Evolutionary conservation across 2,113 vertebrate genomes (phyloP).

Genomic region (Hystrix cristata): DNA sequence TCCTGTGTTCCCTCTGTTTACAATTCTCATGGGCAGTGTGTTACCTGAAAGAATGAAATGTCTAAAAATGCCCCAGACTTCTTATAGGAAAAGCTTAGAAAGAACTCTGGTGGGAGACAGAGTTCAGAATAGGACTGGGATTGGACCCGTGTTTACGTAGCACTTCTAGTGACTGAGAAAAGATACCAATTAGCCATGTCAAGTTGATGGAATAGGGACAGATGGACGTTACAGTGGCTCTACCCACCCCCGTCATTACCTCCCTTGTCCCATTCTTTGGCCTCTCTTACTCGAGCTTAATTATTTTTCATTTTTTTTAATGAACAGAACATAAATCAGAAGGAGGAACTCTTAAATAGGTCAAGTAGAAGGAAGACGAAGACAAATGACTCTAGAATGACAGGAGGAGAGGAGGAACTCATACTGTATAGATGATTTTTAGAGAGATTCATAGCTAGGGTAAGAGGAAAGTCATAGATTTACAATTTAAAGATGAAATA

Average conservation of each 20-base stretch:
- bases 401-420: neutral
- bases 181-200: neutral
- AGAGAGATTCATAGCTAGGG: neutral
- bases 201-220: neutral
- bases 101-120: neutral
- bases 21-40: neutral
- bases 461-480: neutral
- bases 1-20: neutral
- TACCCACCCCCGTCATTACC: neutral
- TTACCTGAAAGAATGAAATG: neutral
- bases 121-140: neutral
- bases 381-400: conserved; percentile 39
- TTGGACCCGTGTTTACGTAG: neutral
- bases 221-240: neutral
- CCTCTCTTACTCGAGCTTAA: neutral
- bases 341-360: neutral
- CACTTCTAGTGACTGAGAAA: neutral
- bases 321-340: neutral
- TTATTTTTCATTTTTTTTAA: neutral
- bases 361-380: neutral
- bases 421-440: neutral
- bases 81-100: neutral
- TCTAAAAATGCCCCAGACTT: neutral
- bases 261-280: neutral
- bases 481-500: conserved; percentile 1